These are phyloP conservation scores for Actinia tenebrosa DNA, from an alignment of 64 coral and sea anemone species.

Conservation along the genomic window DNA sequence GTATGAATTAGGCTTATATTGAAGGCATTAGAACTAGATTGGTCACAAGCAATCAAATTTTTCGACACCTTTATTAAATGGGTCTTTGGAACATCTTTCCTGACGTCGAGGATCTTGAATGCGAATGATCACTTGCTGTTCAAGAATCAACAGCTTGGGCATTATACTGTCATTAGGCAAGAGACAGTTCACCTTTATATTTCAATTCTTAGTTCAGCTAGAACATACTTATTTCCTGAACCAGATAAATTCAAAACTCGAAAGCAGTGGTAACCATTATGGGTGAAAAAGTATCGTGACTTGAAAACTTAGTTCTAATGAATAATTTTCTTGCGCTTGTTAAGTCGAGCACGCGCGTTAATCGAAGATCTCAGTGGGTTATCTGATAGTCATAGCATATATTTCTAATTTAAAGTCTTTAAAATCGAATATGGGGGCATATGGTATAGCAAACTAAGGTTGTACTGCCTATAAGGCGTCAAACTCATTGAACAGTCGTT, in stretches of 20 bases:
- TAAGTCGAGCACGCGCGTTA: neutral
- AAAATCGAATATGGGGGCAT: slow-evolving; percentile 19
- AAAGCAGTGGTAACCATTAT: neutral
- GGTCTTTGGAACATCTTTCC: neutral
- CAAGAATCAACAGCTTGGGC: neutral
- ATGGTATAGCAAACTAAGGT: neutral
- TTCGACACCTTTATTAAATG: slow-evolving; percentile 8
- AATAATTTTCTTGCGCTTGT: neutral
- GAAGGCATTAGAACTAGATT: slow-evolving; percentile 7
- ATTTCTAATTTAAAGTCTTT: slow-evolving; percentile 35
- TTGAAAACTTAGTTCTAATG: neutral
- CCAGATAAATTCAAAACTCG: neutral
- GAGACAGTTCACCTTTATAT: neutral
- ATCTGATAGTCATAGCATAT: neutral
- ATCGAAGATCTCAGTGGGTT: neutral
- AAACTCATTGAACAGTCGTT: neutral
- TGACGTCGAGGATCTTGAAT: neutral
- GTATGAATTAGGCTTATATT: neutral
- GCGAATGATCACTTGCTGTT: slow-evolving; percentile 13
- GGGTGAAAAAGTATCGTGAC: neutral
- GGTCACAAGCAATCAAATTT: slow-evolving; percentile 14
- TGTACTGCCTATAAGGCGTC: slow-evolving; percentile 13
- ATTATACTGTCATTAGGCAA: neutral
- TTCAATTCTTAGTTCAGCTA: neutral
- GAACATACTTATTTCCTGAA: neutral